Evolutionary conservation across 53 echinoderm and acorn worm genomes (phyloP), one percentile per base, ranked within the genome.

Genomic region (Astropecten irregularis): DNA sequence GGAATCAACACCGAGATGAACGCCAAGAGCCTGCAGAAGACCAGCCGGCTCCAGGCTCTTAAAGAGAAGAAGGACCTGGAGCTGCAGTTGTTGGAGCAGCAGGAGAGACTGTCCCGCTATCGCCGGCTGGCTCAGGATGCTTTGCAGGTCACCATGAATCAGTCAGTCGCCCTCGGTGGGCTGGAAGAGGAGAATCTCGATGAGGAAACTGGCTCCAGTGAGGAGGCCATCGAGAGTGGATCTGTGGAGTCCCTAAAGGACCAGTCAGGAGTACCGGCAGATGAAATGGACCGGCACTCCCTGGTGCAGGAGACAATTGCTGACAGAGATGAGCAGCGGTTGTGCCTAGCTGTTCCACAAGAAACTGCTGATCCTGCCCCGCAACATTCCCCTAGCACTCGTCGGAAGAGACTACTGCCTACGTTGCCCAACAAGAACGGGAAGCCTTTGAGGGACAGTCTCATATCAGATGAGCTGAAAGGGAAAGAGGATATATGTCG

Each of bases 81-180:
- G 62, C 57, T 91, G 55, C 87, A 91, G 70, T 69, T 91, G 49
- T 56, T 91, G 31, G 91, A 87, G 52, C 91, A 91, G 50, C 68
- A 91, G 55, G 76, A 87, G 34, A 74, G 87, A 48, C 65, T 91
- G 46, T 74, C 77, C 57, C 87, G 76, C 20, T 87, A 91, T 52
- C 76, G 87, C 16, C 83, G 68, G 28, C 83, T 50, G 10, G 71
- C 87, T 20, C 91, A 87, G 13, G 70, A 69, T 3, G 84, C 91
- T 9, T 76, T 90, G 1, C 73, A 90, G 52, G 74, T 73, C 39
- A 83, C 69, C 35, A 63, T 69, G 10, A 68, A 82, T 9, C 13
- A 35, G 19, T 10, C 34, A 1, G 29, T 7, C 13, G 56, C 57
- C 14, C 76, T 76, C 27, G 40, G 25, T 0, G 57, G 56, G 19